phyloP scores from a whole-genome alignment of 2,888 invertebrate species.

The Alcis repandata region DNA sequence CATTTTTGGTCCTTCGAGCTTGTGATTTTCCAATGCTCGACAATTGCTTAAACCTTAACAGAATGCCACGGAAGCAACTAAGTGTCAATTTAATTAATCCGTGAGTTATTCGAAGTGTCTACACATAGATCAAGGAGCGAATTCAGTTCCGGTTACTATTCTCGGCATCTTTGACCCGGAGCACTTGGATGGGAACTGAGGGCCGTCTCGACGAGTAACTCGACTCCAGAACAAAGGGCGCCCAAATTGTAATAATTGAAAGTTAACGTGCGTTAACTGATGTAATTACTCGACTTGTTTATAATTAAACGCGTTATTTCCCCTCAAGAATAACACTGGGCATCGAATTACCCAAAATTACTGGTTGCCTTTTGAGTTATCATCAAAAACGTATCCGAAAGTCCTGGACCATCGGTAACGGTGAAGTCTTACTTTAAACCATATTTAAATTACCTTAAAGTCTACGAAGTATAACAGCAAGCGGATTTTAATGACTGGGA shows the following conservation, averaged over 20 bases:
- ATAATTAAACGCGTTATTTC: slow-evolving; percentile 72
- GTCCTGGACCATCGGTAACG: slow-evolving; percentile 43
- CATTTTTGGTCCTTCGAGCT: background rate
- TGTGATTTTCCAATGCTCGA: background rate
- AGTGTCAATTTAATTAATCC: too few species aligned
- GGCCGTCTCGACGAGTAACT: slow-evolving; percentile 38
- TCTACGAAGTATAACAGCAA: slow-evolving; percentile 23
- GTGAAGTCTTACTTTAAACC: slow-evolving; percentile 33
- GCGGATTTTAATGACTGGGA: slow-evolving; percentile 45
- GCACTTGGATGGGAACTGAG: background rate
- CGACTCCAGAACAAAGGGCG: slow-evolving; percentile 54
- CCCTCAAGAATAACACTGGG: slow-evolving; percentile 56
- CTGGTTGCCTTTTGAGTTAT: slow-evolving; percentile 63
- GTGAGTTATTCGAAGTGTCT: background rate
- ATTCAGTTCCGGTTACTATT: background rate
- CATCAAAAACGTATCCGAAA: slow-evolving; percentile 49
- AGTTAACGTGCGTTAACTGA: slow-evolving; percentile 66
- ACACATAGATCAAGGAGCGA: background rate
- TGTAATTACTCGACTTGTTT: slow-evolving; percentile 64
- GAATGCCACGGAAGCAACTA: too few species aligned
- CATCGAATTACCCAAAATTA: slow-evolving; percentile 73
- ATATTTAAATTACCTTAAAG: slow-evolving; percentile 29
- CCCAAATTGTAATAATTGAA: slow-evolving; percentile 67
- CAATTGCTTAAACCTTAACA: too few species aligned
- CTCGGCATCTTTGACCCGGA: slow-evolving; percentile 5